phyloP scores from a whole-genome alignment of 2,113 vertebrate genomes.

The Heterotilapia buettikoferi region DNA sequence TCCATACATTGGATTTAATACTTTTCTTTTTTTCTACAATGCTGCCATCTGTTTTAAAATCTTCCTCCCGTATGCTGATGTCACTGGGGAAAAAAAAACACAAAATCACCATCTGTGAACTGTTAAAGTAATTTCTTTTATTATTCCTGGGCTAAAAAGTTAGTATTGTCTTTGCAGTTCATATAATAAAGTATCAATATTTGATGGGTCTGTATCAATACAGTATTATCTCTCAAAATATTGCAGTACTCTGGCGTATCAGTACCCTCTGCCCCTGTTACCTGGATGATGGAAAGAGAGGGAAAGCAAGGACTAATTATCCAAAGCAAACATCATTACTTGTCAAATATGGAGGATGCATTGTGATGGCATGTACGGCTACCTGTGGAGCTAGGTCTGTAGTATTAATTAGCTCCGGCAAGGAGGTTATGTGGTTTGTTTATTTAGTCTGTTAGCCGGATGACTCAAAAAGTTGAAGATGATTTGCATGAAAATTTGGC shows the following conservation, averaged over 20 bases:
- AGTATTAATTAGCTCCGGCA: neutral
- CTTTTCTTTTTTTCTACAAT: neutral
- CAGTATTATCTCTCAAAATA: neutral
- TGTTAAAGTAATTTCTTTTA: neutral
- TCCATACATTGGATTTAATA: neutral
- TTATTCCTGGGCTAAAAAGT: neutral
- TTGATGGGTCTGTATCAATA: neutral
- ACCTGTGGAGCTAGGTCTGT: neutral
- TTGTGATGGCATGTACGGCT: neutral
- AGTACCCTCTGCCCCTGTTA: neutral
- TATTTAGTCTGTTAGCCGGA: neutral
- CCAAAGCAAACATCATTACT: neutral
- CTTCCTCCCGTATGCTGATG: neutral
- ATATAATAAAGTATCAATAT: neutral
- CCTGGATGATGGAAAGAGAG: neutral
- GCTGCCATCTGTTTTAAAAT: neutral
- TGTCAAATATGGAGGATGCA: neutral
- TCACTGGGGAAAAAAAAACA: rapidly evolving
- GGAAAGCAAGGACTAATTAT: neutral
- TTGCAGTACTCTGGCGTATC: neutral
- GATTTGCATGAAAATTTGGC: neutral
- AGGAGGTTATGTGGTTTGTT: neutral
- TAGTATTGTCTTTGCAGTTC: neutral
- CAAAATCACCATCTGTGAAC: neutral
- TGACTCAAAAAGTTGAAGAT: neutral